Percentiles rank a stretch among this genome's conserved stretches.
Evolutionary conservation across 2,888 invertebrate genomes (phyloP).

Genomic region (Parelbella ahira): DNA sequence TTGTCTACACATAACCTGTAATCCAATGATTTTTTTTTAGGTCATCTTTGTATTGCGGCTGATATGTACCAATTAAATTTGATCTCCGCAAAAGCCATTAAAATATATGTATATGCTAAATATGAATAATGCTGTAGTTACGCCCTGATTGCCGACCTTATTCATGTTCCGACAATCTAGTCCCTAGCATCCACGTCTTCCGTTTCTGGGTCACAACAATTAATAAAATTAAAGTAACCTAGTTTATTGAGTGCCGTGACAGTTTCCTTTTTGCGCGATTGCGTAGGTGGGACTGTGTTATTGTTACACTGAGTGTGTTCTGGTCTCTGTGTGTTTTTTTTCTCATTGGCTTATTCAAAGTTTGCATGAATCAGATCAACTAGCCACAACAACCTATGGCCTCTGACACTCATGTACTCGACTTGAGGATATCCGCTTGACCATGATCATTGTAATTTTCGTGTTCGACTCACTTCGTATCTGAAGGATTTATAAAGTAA

Average conservation of each 20-base stretch:
- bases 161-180: constrained; percentile 28
- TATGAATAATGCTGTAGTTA: too few species aligned
- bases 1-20: too few species aligned
- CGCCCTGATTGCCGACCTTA: constrained; percentile 28
- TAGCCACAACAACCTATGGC: constrained; percentile 15
- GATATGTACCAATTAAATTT: too few species aligned
- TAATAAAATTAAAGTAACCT: constrained; percentile 65
- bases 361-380: constrained; percentile 2
- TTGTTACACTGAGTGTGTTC: constrained; percentile 21
- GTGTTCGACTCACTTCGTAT: constrained; percentile 1
- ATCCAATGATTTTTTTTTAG: too few species aligned
- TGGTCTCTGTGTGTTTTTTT: constrained; percentile 15
- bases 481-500: constrained; percentile 12
- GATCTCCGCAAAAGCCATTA: too few species aligned
- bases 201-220: constrained; percentile 72
- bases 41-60: too few species aligned
- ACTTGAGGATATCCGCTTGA: constrained; percentile 13
- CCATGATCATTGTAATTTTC: constrained; percentile 16
- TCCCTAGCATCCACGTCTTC: constrained; percentile 45
- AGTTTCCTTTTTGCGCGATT: constrained; percentile 50
- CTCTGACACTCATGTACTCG: constrained; percentile 2
- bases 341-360: constrained; percentile 1
- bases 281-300: constrained; percentile 20
- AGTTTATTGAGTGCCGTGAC: constrained; percentile 71
- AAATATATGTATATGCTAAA: too few species aligned